phyloP scores from a whole-genome alignment of 2,113 vertebrate genomes.

The Sminthopsis crassicaudata region DNA sequence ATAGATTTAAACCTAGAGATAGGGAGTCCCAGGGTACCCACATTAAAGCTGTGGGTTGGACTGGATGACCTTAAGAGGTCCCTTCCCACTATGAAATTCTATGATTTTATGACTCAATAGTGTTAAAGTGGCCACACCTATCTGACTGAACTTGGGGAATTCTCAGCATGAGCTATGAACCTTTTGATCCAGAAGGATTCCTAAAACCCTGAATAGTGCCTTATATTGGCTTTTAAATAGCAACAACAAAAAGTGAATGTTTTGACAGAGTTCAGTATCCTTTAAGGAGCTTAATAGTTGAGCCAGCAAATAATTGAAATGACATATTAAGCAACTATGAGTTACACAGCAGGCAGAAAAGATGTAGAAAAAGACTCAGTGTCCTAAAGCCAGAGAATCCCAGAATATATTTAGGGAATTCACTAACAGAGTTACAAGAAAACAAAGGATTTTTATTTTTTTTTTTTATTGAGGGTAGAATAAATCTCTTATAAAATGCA shows the following conservation, averaged over 20 bases:
- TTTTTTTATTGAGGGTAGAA: conserved; percentile 54
- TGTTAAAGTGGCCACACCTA: conserved; percentile 15
- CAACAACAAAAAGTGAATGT: conserved; percentile 38
- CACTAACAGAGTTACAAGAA: conserved; percentile 48
- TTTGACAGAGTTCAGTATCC: conserved; percentile 67
- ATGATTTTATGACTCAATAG: neutral
- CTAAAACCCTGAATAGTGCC: conserved; percentile 58
- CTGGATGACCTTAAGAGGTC: neutral
- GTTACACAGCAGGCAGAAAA: conserved; percentile 57
- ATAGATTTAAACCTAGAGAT: neutral
- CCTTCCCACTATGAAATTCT: neutral
- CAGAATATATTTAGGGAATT: conserved; percentile 59
- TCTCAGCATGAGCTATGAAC: neutral
- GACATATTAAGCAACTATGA: conserved; percentile 45
- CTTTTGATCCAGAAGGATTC: conserved; percentile 49
- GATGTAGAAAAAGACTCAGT: neutral
- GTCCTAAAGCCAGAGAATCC: conserved; percentile 48
- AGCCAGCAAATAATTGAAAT: conserved; percentile 28
- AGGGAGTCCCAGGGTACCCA: neutral
- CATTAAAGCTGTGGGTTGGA: neutral
- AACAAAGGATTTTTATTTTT: conserved; percentile 18
- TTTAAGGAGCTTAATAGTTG: conserved; percentile 72
- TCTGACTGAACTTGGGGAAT: neutral
- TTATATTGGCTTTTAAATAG: conserved; percentile 67
- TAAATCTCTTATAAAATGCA: conserved; percentile 59